Conservation (phyloP, 2,797 vertebrate genomes). For the Hephaestus fuliginosus region DNA sequence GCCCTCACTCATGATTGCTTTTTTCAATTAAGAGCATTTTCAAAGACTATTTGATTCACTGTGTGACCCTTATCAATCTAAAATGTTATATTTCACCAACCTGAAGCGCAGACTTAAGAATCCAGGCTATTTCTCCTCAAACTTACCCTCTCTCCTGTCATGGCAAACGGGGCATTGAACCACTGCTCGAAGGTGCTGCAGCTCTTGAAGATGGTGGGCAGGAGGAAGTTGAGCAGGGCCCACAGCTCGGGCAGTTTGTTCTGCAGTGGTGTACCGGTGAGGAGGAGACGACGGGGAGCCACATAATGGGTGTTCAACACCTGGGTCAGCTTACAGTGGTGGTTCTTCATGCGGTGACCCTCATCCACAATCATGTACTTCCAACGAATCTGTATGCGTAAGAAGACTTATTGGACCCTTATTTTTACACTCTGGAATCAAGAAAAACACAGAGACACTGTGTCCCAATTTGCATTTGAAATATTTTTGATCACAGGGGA, state of each 20-base stretch:
- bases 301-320: constrained; percentile 98
- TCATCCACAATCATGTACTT: constrained; percentile 99
- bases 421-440: not conserved
- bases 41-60: not conserved
- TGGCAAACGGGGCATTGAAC: constrained; percentile 99
- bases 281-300: constrained; percentile 93
- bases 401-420: constrained; percentile 55
- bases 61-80: not conserved
- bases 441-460: not conserved
- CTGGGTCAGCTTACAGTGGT: constrained; percentile 98
- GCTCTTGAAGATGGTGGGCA: constrained; percentile 98
- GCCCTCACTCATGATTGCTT: no score
- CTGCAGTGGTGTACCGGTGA: constrained; percentile 95
- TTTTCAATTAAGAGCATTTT: not conserved
- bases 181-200: constrained; percentile 98
- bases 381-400: constrained; percentile 93
- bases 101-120: not conserved
- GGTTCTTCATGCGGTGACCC: constrained; percentile 99
- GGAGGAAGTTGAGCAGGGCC: constrained; percentile 97
- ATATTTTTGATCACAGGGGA: not conserved
- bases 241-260: constrained; percentile 98
- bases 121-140: constrained; percentile 46
- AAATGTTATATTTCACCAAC: not conserved
- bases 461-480: not conserved
- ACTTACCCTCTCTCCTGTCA: constrained; percentile 97